phyloP scores from a whole-genome alignment of 2,888 invertebrate genomes.

The Rhamphomyia laevipes region DNA sequence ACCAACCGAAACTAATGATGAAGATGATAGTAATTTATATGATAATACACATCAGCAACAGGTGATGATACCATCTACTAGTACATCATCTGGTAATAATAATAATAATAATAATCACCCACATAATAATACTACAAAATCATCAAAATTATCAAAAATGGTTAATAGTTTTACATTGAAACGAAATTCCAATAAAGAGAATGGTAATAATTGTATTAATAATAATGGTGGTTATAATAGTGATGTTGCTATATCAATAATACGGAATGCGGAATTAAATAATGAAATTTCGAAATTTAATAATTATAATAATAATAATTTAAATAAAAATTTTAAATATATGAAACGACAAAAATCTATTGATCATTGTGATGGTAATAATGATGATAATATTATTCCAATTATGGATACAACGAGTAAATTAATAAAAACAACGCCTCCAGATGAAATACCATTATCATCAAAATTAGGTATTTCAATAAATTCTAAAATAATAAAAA shows the following conservation, averaged over 20 bases:
- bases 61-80: constrained; percentile 6
- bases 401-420: no score
- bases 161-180: constrained; percentile 31
- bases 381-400: no score
- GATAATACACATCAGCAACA: constrained; percentile 4
- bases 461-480: no score
- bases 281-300: neutral
- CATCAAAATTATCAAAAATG: constrained; percentile 23
- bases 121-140: constrained; percentile 9
- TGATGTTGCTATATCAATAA: neutral
- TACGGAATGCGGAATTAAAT: neutral
- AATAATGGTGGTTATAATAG: neutral
- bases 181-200: constrained; percentile 18
- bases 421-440: no score
- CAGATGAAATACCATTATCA: no score
- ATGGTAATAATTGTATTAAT: constrained; percentile 5
- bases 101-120: no score
- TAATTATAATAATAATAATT: no score
- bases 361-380: no score
- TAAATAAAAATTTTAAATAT: no score
- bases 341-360: no score
- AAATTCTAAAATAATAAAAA: no score
- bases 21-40: neutral
- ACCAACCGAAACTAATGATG: neutral
- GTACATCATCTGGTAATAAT: neutral